These are phyloP conservation scores for Anastatus disparis DNA, from an alignment of 1,140 invertebrate genomes.

Conservation along the genomic window DNA sequence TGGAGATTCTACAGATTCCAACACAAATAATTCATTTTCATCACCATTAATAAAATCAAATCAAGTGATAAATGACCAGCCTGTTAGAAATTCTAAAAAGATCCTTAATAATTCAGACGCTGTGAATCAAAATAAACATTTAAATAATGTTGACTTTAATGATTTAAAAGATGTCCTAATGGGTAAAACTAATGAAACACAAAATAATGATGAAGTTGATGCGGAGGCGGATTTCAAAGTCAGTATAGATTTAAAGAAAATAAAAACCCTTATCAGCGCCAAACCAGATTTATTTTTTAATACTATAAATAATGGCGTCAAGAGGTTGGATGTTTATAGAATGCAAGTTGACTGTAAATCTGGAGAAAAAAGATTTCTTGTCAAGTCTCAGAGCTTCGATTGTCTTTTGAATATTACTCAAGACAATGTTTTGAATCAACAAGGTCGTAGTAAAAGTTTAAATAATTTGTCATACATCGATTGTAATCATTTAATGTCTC, in stretches of 20 bases:
- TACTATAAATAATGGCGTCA: slow-evolving; percentile 11
- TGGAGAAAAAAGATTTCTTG: slow-evolving; percentile 24
- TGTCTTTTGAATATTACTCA: slow-evolving; percentile 16
- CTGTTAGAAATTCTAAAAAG: slow-evolving; percentile 25
- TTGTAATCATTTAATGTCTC: slow-evolving; percentile 10
- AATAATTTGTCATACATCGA: slow-evolving; percentile 31
- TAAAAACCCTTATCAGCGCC: slow-evolving; percentile 48
- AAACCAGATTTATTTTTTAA: slow-evolving; percentile 52
- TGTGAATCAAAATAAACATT: slow-evolving; percentile 27
- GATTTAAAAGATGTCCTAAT: slow-evolving; percentile 16
- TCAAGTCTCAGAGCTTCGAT: slow-evolving; percentile 38
- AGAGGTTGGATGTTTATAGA: slow-evolving; percentile 17
- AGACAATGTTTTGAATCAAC: neutral
- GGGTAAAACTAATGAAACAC: slow-evolving; percentile 23
- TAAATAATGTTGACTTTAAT: slow-evolving; percentile 38
- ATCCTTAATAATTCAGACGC: neutral
- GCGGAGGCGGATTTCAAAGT: slow-evolving; percentile 48
- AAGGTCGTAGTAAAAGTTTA: slow-evolving; percentile 36
- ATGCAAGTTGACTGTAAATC: slow-evolving; percentile 15
- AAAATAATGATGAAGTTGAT: neutral
- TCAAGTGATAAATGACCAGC: neutral
- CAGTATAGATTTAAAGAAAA: slow-evolving; percentile 59
- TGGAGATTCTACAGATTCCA: slow-evolving; percentile 6
- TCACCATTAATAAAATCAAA: slow-evolving; percentile 17
- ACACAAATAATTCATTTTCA: neutral